Evolutionary conservation across 2,888 invertebrate species (phyloP).

Genomic region (Allacma fusca): DNA sequence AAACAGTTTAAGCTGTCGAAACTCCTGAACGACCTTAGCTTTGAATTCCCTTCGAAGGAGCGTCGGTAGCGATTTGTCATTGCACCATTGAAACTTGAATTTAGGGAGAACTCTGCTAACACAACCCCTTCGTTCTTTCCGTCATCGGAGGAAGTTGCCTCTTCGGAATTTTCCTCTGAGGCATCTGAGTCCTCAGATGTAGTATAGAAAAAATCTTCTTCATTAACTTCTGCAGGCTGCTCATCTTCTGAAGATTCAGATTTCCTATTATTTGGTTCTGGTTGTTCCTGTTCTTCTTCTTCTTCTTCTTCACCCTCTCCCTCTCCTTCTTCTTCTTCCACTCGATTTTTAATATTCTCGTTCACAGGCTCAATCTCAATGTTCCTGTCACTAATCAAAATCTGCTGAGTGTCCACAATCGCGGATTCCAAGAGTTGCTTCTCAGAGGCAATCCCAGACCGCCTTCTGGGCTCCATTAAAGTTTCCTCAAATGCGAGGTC

Average conservation of each 20-base stretch:
- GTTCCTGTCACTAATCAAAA: slow-evolving; percentile 19
- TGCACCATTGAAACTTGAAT: slow-evolving; percentile 43
- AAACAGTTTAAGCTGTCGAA: slow-evolving; percentile 67
- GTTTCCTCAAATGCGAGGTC: slow-evolving; percentile 61
- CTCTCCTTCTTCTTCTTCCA: not conserved
- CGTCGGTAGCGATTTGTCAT: slow-evolving; percentile 49
- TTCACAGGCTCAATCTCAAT: not conserved
- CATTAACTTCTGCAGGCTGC: slow-evolving; percentile 59
- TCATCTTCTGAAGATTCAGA: slow-evolving; percentile 5
- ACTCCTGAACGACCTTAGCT: slow-evolving; percentile 67
- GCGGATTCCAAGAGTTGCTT: not conserved
- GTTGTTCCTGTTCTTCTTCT: too few relatives aligned
- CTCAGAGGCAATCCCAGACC: not conserved
- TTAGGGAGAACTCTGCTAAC: slow-evolving; percentile 60
- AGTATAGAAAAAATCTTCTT: slow-evolving; percentile 62
- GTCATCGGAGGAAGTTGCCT: slow-evolving; percentile 39
- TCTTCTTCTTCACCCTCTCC: not conserved
- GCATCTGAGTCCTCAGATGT: slow-evolving; percentile 48
- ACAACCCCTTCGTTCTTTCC: slow-evolving; percentile 57
- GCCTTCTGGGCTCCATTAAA: slow-evolving; percentile 47
- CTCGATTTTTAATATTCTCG: not conserved
- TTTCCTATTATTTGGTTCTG: slow-evolving; percentile 34
- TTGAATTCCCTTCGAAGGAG: slow-evolving; percentile 59
- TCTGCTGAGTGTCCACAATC: not conserved
- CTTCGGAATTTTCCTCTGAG: slow-evolving; percentile 55